A percentile compares a stretch with the other conserved stretches of the same genome.
Evolutionary conservation across 2,888 invertebrate genomes (phyloP).

Genomic region (Ormyrus thymus): DNA sequence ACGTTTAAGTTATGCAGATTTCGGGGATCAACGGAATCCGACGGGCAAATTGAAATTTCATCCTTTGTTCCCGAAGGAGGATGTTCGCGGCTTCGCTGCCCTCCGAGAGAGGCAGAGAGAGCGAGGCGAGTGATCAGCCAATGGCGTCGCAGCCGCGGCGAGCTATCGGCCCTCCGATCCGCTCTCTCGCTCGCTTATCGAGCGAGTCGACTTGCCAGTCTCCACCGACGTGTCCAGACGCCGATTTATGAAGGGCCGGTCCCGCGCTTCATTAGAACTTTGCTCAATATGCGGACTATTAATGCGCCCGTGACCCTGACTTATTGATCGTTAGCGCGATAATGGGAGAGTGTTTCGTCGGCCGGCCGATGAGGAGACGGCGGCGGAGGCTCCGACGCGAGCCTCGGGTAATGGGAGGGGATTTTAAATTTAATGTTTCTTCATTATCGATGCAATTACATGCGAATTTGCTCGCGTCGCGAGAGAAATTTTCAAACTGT

Average conservation of each 20-base stretch:
- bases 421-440: no score
- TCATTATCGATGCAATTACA: no score
- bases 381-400: no score
- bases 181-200: slow-evolving; percentile 6
- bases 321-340: slow-evolving; percentile 10
- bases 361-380: no score
- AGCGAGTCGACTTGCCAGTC: background rate
- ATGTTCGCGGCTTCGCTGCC: background rate
- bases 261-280: slow-evolving; percentile 24
- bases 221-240: background rate
- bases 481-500: no score
- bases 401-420: no score
- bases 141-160: background rate
- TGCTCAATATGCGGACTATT: background rate
- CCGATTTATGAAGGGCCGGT: slow-evolving; percentile 1
- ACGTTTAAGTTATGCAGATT: slow-evolving; percentile 62
- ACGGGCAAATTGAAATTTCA: slow-evolving; percentile 65
- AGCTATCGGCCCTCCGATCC: no score
- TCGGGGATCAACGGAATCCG: slow-evolving; percentile 59
- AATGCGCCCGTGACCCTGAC: background rate
- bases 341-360: no score
- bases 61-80: slow-evolving; percentile 52
- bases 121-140: background rate
- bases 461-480: no score
- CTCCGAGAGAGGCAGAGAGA: background rate